A percentile compares a stretch with the other conserved stretches of the same genome.
Evolutionary conservation across 2,888 invertebrate species (phyloP).

Genomic region (Nomada ferruginata): DNA sequence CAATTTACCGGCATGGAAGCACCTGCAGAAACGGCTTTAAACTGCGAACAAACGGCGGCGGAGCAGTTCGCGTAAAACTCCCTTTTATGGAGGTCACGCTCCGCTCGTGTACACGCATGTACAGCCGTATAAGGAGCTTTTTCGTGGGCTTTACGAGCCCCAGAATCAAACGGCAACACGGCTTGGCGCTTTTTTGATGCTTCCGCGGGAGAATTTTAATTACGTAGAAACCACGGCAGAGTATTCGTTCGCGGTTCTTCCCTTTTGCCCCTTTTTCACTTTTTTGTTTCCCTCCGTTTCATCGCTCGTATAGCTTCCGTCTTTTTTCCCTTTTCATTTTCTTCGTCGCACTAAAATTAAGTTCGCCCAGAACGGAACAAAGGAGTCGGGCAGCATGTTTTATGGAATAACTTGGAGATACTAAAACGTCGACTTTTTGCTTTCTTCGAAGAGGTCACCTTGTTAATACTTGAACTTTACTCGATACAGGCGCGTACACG

Average conservation of each 20-base stretch:
- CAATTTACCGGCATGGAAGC: constrained; percentile 48
- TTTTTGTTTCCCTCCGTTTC: not conserved
- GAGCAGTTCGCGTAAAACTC: constrained; percentile 56
- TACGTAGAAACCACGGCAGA: constrained; percentile 39
- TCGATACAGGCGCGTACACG: not conserved
- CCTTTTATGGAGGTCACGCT: constrained; percentile 58
- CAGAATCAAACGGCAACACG: constrained; percentile 61
- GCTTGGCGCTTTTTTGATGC: constrained; percentile 40
- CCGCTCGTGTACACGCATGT: constrained; percentile 1
- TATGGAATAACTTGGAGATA: not conserved
- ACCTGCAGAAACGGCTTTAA: constrained; percentile 60
- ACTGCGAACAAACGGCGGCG: constrained; percentile 49
- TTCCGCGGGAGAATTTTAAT: constrained; percentile 60
- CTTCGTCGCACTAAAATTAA: not conserved
- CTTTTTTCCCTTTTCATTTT: not conserved
- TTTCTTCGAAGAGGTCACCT: not conserved
- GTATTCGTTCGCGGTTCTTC: constrained; percentile 30
- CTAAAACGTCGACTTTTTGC: not conserved
- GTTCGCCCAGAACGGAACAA: constrained; percentile 2
- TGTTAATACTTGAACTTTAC: constrained; percentile 2
- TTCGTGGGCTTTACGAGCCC: constrained; percentile 47
- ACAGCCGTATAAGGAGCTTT: constrained; percentile 56
- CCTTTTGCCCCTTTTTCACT: not conserved
- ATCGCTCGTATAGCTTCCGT: not conserved
- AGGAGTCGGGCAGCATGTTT: not conserved